Evolutionary conservation across 1,140 invertebrate genomes (phyloP).

Genomic region (Drosophila ironensis): DNA sequence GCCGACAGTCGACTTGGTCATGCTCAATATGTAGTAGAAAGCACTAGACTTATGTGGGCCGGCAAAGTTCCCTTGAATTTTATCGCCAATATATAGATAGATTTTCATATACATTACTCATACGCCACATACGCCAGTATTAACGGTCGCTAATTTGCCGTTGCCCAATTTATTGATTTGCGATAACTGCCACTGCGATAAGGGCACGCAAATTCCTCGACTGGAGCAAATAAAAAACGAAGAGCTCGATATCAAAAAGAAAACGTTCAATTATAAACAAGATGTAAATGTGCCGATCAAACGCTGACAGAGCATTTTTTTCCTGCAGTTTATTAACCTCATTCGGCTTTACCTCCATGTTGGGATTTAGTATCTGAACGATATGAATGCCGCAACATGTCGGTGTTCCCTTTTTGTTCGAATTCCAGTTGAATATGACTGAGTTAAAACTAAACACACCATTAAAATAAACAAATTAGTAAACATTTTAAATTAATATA

Average conservation of each 20-base stretch:
- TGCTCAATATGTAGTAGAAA: too few species aligned
- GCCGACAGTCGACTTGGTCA: too few species aligned
- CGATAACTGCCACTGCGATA: constrained; percentile 36
- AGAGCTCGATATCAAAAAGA: constrained; percentile 17
- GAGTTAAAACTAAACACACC: too few species aligned
- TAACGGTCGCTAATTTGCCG: constrained; percentile 1
- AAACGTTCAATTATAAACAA: constrained; percentile 58
- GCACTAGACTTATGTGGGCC: too few species aligned
- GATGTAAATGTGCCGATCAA: constrained; percentile 69
- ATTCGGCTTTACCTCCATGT: constrained; percentile 19
- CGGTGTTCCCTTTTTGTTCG: too few species aligned
- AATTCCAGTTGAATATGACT: too few species aligned
- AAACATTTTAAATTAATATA: too few species aligned
- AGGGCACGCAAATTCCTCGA: constrained; percentile 44
- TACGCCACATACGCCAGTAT: constrained; percentile 31
- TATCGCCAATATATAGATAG: constrained; percentile 8
- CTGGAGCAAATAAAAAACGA: constrained; percentile 15
- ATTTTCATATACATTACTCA: constrained; percentile 37
- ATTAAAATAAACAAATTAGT: not conserved
- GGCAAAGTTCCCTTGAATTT: constrained; percentile 72
- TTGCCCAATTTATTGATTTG: constrained; percentile 55
- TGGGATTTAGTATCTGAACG: too few species aligned
- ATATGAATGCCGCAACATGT: too few species aligned
- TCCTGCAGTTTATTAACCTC: constrained; percentile 69
- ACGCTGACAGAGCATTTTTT: constrained; percentile 56